Conservation (phyloP, 2,888 invertebrate genomes). For the Drosophila bunnanda region DNA sequence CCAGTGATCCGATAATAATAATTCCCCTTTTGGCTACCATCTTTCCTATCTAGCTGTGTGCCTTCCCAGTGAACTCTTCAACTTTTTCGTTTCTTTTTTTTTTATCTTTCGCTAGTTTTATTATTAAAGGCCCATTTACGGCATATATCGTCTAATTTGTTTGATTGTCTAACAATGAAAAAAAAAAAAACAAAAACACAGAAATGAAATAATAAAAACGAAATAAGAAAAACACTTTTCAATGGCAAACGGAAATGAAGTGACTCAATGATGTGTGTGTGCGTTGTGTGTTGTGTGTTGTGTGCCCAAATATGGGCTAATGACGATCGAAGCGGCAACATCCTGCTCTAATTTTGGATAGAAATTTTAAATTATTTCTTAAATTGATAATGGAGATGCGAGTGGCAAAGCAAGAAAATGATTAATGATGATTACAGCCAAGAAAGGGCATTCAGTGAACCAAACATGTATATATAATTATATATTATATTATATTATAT, state of each 20-base stretch:
- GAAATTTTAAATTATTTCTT: not conserved
- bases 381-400: not conserved
- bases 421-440: not conserved
- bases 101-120: conserved; percentile 60
- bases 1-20: conserved; percentile 63
- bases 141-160: conserved; percentile 75
- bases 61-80: conserved; percentile 26
- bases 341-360: conserved; percentile 10
- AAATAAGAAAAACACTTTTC: conserved; percentile 61
- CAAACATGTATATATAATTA: too few relatives aligned
- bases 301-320: conserved; percentile 7
- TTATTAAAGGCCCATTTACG: conserved; percentile 72
- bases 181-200: conserved; percentile 63
- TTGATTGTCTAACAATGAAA: conserved; percentile 75
- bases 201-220: conserved; percentile 49
- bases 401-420: not conserved
- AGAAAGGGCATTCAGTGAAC: too few relatives aligned
- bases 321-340: conserved; percentile 3
- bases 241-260: conserved; percentile 75
- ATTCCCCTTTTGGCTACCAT: conserved; percentile 69
- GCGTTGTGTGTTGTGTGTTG: conserved; percentile 4
- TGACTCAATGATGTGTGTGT: conserved; percentile 42
- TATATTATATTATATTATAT: too few relatives aligned
- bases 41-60: conserved; percentile 32
- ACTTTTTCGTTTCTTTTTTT: conserved; percentile 35